These are phyloP conservation scores for Champsocephalus esox DNA, from an alignment of 2,797 vertebrate species.

Conservation along the genomic window DNA sequence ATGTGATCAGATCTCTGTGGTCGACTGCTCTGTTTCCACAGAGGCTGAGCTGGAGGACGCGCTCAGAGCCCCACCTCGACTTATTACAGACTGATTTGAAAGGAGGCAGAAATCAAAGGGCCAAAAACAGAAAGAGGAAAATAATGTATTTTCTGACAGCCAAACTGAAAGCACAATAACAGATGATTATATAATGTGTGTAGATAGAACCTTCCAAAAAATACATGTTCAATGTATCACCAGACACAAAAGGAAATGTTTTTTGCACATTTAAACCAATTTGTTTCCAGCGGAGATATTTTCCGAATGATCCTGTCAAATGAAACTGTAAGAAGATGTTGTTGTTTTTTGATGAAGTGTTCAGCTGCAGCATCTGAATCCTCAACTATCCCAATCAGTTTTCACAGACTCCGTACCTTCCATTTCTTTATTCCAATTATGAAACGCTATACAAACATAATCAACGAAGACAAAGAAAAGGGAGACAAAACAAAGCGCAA, in stretches of 20 bases:
- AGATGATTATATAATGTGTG: not conserved
- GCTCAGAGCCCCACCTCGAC: not conserved
- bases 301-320: conserved; percentile 7
- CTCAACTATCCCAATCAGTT: not conserved
- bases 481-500: not conserved
- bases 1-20: not conserved
- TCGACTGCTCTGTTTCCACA: conserved; percentile 13
- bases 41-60: not conserved
- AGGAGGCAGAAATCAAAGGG: conserved; percentile 9
- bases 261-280: not conserved
- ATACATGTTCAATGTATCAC: not conserved
- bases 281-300: not conserved
- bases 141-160: not conserved
- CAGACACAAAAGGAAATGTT: not conserved
- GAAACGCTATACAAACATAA: not conserved
- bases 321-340: not conserved
- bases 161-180: conserved; percentile 8
- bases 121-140: not conserved
- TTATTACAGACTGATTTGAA: conserved; percentile 3
- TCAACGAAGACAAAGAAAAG: not conserved
- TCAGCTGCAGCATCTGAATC: not conserved
- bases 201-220: not conserved
- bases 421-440: not conserved
- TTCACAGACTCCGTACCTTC: not conserved
- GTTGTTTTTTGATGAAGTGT: not conserved